Percentiles rank a stretch among this genome's conserved stretches.
phyloP scores from a whole-genome alignment of 2,888 invertebrate genomes.

The Antheraea yamamai region DNA sequence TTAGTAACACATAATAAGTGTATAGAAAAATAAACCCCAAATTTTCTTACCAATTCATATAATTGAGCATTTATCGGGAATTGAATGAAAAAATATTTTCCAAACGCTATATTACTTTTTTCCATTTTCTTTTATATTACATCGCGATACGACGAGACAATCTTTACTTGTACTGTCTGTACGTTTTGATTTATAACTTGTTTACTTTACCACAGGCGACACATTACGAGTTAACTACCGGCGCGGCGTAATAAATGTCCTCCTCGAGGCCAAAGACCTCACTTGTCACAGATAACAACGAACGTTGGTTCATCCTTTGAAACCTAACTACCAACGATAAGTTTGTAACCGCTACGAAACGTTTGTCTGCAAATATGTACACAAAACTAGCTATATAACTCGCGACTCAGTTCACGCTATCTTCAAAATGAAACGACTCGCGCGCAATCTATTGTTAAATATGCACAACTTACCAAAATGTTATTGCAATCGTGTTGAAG shows the following conservation, averaged over 20 bases:
- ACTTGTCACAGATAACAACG: slow-evolving; percentile 1
- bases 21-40: too few species aligned
- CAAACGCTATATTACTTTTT: slow-evolving; percentile 28
- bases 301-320: neutral
- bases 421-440: too few species aligned
- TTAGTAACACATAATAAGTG: too few species aligned
- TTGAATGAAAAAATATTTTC: too few species aligned
- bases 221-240: slow-evolving; percentile 13
- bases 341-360: neutral
- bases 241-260: slow-evolving; percentile 6
- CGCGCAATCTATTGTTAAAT: too few species aligned
- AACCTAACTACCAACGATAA: slow-evolving; percentile 1
- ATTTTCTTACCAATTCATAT: too few species aligned
- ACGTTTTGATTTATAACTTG: slow-evolving; percentile 62
- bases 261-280: slow-evolving; percentile 8
- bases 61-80: too few species aligned
- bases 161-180: slow-evolving; percentile 27
- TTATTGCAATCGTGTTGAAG: too few species aligned
- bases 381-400: too few species aligned
- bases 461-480: too few species aligned
- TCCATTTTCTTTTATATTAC: slow-evolving; percentile 47
- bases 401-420: too few species aligned
- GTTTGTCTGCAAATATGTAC: neutral
- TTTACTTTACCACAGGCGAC: slow-evolving; percentile 45
- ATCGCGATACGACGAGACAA: slow-evolving; percentile 24